Percentiles rank a stretch among this genome's conserved stretches.
phyloP scores from a whole-genome alignment of 2,113 vertebrate species.

The Salvelinus sp. region DNA sequence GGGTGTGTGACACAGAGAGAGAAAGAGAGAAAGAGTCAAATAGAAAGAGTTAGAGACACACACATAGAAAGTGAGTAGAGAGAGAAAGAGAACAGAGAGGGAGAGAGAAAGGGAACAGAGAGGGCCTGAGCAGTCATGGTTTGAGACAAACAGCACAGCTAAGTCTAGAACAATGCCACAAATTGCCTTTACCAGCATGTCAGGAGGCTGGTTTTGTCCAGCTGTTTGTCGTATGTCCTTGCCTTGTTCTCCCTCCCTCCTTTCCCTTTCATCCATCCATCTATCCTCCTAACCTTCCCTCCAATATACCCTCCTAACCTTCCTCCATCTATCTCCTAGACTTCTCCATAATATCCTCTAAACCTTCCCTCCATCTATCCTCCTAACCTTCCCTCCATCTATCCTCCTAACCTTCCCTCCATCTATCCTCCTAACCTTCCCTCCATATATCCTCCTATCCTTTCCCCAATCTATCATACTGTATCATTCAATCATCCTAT shows the following conservation, averaged over 20 bases:
- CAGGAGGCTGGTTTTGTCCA: neutral
- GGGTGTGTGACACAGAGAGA: conserved; percentile 3
- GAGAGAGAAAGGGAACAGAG: neutral
- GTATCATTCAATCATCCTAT: neutral
- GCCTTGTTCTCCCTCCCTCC: neutral
- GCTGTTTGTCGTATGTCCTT: neutral
- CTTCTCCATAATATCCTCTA: no score
- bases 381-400: neutral
- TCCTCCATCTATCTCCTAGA: no score
- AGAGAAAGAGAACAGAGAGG: conserved; percentile 61
- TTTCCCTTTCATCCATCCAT: neutral
- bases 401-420: neutral
- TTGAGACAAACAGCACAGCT: neutral
- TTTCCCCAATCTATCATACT: neutral
- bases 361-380: no score
- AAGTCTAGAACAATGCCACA: neutral
- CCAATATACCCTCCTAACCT: no score
- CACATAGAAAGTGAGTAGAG: conserved; percentile 59
- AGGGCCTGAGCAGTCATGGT: neutral
- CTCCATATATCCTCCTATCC: no score
- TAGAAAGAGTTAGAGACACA: conserved; percentile 42
- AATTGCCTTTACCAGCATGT: no score
- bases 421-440: neutral
- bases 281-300: neutral
- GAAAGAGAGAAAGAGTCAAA: conserved; percentile 10